phyloP scores from a whole-genome alignment of 2,888 invertebrate species.

The Mactromeris polynyma region DNA sequence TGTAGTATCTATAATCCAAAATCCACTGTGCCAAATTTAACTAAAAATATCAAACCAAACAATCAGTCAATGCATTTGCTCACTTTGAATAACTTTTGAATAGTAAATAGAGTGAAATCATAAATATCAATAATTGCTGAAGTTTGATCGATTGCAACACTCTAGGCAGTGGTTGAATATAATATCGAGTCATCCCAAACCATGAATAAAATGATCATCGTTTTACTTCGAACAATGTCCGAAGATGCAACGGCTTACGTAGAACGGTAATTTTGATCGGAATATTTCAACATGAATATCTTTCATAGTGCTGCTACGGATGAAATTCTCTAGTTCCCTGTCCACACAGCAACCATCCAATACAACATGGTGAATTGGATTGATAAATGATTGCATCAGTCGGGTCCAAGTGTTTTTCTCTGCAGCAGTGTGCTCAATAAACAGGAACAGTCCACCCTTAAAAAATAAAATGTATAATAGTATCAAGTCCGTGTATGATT shows the following conservation, averaged over 20 bases:
- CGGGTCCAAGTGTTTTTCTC: conserved; percentile 65
- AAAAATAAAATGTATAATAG: conserved; percentile 13
- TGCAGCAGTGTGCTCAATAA: conserved; percentile 80
- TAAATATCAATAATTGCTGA: too few species aligned
- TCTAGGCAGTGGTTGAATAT: too few species aligned
- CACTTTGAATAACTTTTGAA: too few species aligned
- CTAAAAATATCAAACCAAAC: too few species aligned
- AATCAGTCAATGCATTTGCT: too few species aligned
- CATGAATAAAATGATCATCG: background rate
- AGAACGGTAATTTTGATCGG: background rate
- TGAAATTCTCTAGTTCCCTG: conserved; percentile 66
- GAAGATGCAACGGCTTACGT: background rate
- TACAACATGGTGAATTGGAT: conserved; percentile 72
- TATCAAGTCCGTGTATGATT: too few species aligned
- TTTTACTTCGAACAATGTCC: background rate
- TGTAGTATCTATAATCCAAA: too few species aligned
- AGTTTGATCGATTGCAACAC: too few species aligned
- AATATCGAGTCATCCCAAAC: too few species aligned
- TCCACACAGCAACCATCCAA: conserved; percentile 74
- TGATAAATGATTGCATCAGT: conserved; percentile 70
- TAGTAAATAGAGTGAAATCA: too few species aligned
- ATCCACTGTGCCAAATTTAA: too few species aligned
- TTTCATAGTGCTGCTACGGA: conserved; percentile 36
- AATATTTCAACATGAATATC: background rate
- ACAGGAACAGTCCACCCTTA: conserved; percentile 81